phyloP scores from a whole-genome alignment of 2,888 invertebrate genomes.

The Hecatera dysodea region DNA sequence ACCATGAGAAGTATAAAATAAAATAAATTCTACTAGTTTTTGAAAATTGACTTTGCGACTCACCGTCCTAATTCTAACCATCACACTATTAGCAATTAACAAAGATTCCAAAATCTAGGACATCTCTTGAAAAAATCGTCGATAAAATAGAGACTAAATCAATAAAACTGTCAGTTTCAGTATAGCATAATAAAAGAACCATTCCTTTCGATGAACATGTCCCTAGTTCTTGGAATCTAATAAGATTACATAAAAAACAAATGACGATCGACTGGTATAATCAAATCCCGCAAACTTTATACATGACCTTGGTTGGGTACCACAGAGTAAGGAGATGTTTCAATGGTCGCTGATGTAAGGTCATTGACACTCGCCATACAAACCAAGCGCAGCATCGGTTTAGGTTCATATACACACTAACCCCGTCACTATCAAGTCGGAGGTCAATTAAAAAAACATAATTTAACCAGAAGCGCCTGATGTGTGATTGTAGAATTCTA shows the following conservation, averaged over 20 bases:
- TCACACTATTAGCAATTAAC: too few relatives aligned
- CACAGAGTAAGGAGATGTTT: background rate
- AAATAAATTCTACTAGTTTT: too few relatives aligned
- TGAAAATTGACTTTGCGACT: too few relatives aligned
- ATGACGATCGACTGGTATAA: conserved; percentile 45
- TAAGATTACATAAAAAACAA: conserved; percentile 38
- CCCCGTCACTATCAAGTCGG: too few relatives aligned
- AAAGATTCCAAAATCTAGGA: background rate
- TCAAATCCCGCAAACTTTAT: conserved; percentile 41
- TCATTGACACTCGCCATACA: background rate
- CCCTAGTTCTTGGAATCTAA: background rate
- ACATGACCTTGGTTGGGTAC: conserved; percentile 28
- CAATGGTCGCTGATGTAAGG: background rate
- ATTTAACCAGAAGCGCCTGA: too few relatives aligned
- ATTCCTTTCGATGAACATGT: background rate
- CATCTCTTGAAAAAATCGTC: background rate
- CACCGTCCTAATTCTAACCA: too few relatives aligned
- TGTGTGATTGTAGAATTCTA: too few relatives aligned
- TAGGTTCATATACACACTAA: too few relatives aligned
- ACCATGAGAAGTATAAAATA: too few relatives aligned
- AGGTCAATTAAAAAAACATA: too few relatives aligned
- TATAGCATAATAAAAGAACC: background rate
- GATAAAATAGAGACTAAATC: background rate
- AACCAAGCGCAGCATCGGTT: background rate
- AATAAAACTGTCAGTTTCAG: background rate